Evolutionary conservation across 2,888 invertebrate species (phyloP), one percentile per base, ranked within the genome.

Genomic region (Luffia ferchaultella): DNA sequence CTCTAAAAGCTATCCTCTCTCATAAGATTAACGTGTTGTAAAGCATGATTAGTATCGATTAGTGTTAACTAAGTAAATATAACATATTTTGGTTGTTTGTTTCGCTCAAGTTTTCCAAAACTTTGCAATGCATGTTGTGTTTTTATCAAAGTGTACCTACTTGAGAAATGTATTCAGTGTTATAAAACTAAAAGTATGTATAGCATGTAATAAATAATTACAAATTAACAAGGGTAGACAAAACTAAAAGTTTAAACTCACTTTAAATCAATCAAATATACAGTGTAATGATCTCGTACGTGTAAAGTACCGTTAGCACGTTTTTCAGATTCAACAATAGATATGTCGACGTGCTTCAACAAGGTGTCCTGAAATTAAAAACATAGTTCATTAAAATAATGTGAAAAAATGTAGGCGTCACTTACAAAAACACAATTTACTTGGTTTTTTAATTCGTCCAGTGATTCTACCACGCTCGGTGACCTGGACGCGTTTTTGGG

Each of bases 191-290:
- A n/a, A n/a, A n/a, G n/a, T n/a, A n/a, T n/a, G n/a, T n/a, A n/a
- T n/a, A n/a, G n/a, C n/a, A n/a, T n/a, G n/a, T n/a, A 30, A 30
- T 30, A 30, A 30, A 7, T 30, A 7, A 30, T 3, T 12, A 30
- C 3, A 30, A 30, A 30, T 30, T 7, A 30, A 3, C 30, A 30
- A 30, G 5, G 12, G 12, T 30, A 3, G 3, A 30, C 5, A 30
- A 30, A 7, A 30, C 3, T 7, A 30, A 7, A 30, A 7, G 12
- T 7, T 30, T 3, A 51, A 53, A 76, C 88, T 85, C 80, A 92
- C 92, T 90, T 92, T 54, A 90, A 87, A 84, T 92, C 91, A 63
- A 92, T 89, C 67, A 92, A 85, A 76, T 92, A 92, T 42, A 92
- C 92, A 0, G 91, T 92, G 67, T 90, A 91, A 76, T 89, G 91